These are phyloP conservation scores for Dynastes tityus DNA, from an alignment of 2,888 invertebrate species.

Conservation along the genomic window DNA sequence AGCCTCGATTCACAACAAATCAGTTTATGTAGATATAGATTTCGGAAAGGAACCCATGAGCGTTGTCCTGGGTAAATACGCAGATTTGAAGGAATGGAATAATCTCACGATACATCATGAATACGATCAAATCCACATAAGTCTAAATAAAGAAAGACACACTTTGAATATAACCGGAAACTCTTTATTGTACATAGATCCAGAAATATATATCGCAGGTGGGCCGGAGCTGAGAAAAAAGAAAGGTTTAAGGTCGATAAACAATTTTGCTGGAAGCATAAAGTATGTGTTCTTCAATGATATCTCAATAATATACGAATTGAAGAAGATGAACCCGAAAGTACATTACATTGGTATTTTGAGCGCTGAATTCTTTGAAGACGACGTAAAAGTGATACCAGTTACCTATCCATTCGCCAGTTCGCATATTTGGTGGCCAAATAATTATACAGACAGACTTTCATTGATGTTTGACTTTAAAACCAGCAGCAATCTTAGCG, in stretches of 20 bases:
- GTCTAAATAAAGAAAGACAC: constrained; percentile 83
- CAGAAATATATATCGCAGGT: constrained; percentile 91
- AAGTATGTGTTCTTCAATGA: constrained; percentile 96
- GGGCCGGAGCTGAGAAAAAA: constrained; percentile 86
- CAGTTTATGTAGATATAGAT: constrained; percentile 89
- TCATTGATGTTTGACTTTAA: constrained; percentile 90
- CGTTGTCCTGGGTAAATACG: constrained; percentile 78
- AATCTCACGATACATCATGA: constrained; percentile 90
- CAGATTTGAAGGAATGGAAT: constrained; percentile 89
- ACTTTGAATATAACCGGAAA: constrained; percentile 82
- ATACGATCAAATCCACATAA: constrained; percentile 81
- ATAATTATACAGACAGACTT: constrained; percentile 81
- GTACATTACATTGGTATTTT: constrained; percentile 76
- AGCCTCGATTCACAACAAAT: constrained; percentile 86
- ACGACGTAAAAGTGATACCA: constrained; percentile 89
- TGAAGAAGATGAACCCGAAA: constrained; percentile 89
- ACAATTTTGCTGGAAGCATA: constrained; percentile 83
- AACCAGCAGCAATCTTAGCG: constrained; percentile 85
- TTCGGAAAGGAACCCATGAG: constrained; percentile 86
- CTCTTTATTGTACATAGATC: constrained; percentile 89
- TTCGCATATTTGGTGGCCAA: constrained; percentile 92
- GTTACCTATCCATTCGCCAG: constrained; percentile 93
- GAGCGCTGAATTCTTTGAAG: constrained; percentile 87
- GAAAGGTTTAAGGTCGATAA: constrained; percentile 75
- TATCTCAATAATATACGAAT: constrained; percentile 90